Evolutionary conservation across 2,113 vertebrate species (phyloP), one percentile per base, ranked within the genome.

Genomic region (Platichthys flesus): DNA sequence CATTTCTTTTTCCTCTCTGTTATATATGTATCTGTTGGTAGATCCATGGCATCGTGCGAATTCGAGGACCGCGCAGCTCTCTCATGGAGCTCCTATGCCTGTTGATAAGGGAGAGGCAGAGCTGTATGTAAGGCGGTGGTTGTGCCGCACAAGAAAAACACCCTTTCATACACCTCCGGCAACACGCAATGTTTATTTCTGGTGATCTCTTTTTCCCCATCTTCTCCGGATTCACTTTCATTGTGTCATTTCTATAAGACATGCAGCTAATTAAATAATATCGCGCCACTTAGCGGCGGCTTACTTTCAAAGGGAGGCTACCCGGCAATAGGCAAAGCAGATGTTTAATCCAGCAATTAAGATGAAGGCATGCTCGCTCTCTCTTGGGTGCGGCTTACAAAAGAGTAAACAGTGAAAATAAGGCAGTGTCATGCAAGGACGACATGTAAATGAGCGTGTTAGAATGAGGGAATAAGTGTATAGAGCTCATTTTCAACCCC

Each of bases 331-430:
- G 73, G 83, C 82, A 88, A 88, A 85, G 81, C 64, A 78, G 73
- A 90, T 88, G 85, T 90, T 92, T 94, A 92, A 93, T 92, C 90
- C 87, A 49, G 69, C 89, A 91, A 87, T 92, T 91, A 92, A 87
- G 74, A 83, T 81, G 69, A 81, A 82, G 75, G 61, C 71, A 6
- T 12, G 18, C 71, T 72, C 23, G 5, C 28, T 69, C 79, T 92
- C 84, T 84, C 84, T 35, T 68, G 86, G 78, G 91, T 74, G 51
- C 21, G 52, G 70, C 85, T 88, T 81, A 84, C 54, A 75, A 76
- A 71, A 78, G 61, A 74, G 37, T 61, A 84, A 81, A 81, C 42
- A 84, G n/a, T 59, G 57, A 67, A 89, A 79, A 37, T 55, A 21
- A 83, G 77, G 62, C 9, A 3, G 35, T 64, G 84, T 78, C 78